phyloP scores from a whole-genome alignment of 2,113 vertebrate species.

The Sebastes schlegelii region DNA sequence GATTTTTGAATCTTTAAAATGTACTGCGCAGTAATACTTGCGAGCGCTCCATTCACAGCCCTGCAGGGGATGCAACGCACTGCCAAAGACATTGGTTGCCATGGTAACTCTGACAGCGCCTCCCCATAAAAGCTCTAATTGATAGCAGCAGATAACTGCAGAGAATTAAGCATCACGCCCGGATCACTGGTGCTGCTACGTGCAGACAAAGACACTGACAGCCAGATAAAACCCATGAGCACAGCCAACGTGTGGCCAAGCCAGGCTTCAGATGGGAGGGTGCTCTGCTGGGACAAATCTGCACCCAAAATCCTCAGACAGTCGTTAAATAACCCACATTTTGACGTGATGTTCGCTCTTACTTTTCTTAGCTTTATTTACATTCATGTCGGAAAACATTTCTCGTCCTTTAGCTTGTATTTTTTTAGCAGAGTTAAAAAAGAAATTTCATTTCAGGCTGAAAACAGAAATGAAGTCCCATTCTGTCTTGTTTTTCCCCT shows the following conservation, averaged over 20 bases:
- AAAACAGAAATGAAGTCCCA: constrained; percentile 14
- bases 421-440: not conserved
- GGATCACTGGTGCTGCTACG: constrained; percentile 10
- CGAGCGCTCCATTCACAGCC: constrained; percentile 48
- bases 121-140: constrained; percentile 69
- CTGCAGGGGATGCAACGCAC: constrained; percentile 54
- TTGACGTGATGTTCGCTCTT: not conserved
- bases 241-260: not conserved
- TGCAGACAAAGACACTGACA: constrained; percentile 32
- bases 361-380: not conserved
- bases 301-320: not conserved
- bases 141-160: constrained; percentile 59
- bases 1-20: constrained; percentile 69
- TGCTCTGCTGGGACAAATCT: constrained; percentile 18
- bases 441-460: not conserved
- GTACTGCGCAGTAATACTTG: constrained; percentile 42
- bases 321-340: constrained; percentile 14
- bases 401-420: not conserved
- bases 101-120: constrained; percentile 68
- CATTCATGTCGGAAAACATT: not conserved
- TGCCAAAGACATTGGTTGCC: constrained; percentile 63
- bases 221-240: not conserved
- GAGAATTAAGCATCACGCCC: constrained; percentile 52
- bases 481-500: not conserved
- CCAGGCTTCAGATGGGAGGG: constrained; percentile 18